phyloP scores from a whole-genome alignment of 2,888 invertebrate species.

The Tetramorium bicarinatum region DNA sequence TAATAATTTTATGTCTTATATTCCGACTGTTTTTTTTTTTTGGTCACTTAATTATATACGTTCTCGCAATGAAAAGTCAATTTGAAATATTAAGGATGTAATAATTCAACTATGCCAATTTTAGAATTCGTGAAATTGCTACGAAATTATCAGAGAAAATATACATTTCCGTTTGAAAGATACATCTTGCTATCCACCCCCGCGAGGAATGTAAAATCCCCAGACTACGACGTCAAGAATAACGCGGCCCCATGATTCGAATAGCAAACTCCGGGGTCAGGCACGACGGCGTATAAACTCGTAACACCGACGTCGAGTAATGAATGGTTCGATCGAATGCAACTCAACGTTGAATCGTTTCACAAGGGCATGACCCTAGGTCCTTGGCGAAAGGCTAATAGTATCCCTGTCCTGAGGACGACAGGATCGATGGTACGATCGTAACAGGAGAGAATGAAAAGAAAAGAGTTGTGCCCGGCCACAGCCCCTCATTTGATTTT shows the following conservation, averaged over 20 bases:
- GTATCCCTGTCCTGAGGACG: slow-evolving; percentile 57
- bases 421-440: slow-evolving; percentile 62
- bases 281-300: slow-evolving; percentile 37
- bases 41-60: neutral
- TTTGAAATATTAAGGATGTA: neutral
- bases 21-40: neutral
- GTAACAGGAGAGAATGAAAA: slow-evolving; percentile 50
- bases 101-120: neutral
- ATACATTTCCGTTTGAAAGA: slow-evolving; percentile 23
- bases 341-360: slow-evolving; percentile 68
- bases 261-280: slow-evolving; percentile 48
- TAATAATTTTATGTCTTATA: neutral
- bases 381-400: slow-evolving; percentile 72
- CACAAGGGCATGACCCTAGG: slow-evolving; percentile 58
- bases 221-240: slow-evolving; percentile 32
- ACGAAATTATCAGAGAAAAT: slow-evolving; percentile 21
- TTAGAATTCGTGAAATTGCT: neutral
- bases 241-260: slow-evolving; percentile 41
- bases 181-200: slow-evolving; percentile 26
- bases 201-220: slow-evolving; percentile 31
- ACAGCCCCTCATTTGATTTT: slow-evolving; percentile 28
- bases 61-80: neutral
- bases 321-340: slow-evolving; percentile 70
- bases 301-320: slow-evolving; percentile 62
- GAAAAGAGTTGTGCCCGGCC: slow-evolving; percentile 7